Base-by-base conservation (phyloP, 2,888 invertebrate genomes). In the Morpho achilles region DNA sequence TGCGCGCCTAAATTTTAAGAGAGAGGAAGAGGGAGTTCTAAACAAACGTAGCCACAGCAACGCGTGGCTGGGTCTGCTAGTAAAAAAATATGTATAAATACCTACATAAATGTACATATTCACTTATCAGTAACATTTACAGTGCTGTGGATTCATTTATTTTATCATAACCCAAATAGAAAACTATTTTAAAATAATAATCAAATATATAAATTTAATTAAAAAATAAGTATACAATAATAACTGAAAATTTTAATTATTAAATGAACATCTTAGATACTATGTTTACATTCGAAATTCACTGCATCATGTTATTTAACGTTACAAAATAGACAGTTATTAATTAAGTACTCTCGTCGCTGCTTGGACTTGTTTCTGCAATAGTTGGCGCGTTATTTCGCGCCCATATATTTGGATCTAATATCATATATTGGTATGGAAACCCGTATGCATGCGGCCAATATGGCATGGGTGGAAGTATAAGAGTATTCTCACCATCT, bases 391-490 rank as follows among this genome's bases (percentile, higher is more conserved):
- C 43, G 16, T 65, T 53, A 6, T 71, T 64, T 69, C 80, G 79
- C 2, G 73, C 65, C 86, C 87, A 88, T 1, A 79, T 64, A 54
- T 68, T 74, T 7, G 89, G 87, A 61, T 85, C 84, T 50, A 88
- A 72, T 83, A 87, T 82, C 8, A 89, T 71, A 56, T 88, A 89
- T 69, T 76, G 80, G 49, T 81, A 80, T 1, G 89, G 84, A 65
- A 87, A 87, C 5, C 76, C 67, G 46, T 80, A 81, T 2, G 80
- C 69, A 48, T 76, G 69, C 3, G 84, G 75, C 85, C 87, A 87
- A 58, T 71, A 71, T 0, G 81, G 75, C 50, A 82, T 65, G 7
- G 67, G 58, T 7, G 79, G 61, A 53, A 64, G 69, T 23, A 69
- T 74, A 44, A 48, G 54, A 1, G 65, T 62, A 44, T 73, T 70